Percentiles rank a stretch among this genome's conserved stretches.
These are phyloP conservation scores for Cylindroiulus punctatus DNA, from an alignment of 2,888 invertebrate genomes.

Conservation along the genomic window DNA sequence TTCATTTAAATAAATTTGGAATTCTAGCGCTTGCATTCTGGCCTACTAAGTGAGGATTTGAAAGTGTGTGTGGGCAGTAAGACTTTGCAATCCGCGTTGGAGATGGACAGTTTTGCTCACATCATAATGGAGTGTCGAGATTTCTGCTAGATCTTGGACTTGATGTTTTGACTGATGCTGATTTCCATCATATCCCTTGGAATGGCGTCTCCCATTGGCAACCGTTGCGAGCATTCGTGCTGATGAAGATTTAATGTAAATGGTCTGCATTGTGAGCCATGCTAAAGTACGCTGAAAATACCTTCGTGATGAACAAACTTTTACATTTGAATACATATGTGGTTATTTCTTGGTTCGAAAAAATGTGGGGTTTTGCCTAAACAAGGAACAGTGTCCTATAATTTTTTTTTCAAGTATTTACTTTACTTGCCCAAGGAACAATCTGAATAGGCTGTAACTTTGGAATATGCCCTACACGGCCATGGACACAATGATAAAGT, in stretches of 20 bases:
- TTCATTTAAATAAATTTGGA: conserved; percentile 34
- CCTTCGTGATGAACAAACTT: too few relatives aligned
- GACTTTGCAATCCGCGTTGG: not conserved
- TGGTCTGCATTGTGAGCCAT: not conserved
- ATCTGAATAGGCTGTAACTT: too few relatives aligned
- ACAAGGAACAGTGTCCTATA: too few relatives aligned
- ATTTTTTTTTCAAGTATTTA: too few relatives aligned
- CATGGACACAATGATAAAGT: too few relatives aligned
- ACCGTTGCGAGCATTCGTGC: not conserved
- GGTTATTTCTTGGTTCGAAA: too few relatives aligned
- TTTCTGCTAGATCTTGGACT: not conserved
- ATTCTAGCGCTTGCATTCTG: not conserved
- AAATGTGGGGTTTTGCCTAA: too few relatives aligned
- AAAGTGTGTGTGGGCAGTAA: not conserved
- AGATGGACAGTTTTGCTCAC: not conserved
- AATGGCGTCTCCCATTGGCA: not conserved
- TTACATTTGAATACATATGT: too few relatives aligned
- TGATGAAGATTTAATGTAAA: not conserved
- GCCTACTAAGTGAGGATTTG: not conserved
- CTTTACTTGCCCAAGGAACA: too few relatives aligned
- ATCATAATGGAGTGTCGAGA: conserved; percentile 14
- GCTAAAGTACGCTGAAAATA: too few relatives aligned
- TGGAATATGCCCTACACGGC: too few relatives aligned
- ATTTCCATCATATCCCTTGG: not conserved
- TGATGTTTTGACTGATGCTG: not conserved